Base-by-base conservation (phyloP, 2,888 invertebrate species). In the Electrophaes corylata region DNA sequence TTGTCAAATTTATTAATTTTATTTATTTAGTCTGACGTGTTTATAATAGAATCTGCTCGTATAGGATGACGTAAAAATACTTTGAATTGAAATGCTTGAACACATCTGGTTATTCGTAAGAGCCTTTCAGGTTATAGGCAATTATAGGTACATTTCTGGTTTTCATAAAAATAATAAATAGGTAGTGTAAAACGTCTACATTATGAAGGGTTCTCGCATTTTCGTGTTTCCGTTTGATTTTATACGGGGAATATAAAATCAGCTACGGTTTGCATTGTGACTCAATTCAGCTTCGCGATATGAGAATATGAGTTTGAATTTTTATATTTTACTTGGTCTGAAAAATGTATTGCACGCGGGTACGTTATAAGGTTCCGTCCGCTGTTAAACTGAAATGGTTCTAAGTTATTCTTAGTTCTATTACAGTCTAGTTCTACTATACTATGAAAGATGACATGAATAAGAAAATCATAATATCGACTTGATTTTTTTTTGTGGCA, bases 181-280 rank as follows among this genome's bases (percentile, higher is more conserved):
- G 14, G 35, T 6, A 35, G 14, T 51, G 47, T 43, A 51, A 35
- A 43, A 20, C 10, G 6, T 35, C 2, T 35, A 35, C 16, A 4
- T 43, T 52, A 37, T 45, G 40, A 40, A 33, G 23, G 44, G 33
- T 46, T 41, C 8, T 29, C 55, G n/a, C 43, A 44, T 52, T 48
- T 60, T 45, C 50, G 16, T 56, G 48, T 40, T 53, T 57, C 48
- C 33, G 20, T 57, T 49, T 52, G 49, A 60, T 48, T 49, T 45
- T 41, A 53, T 43, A 20, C 48, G 19, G 12, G 10, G 48, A 29
- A 55, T 48, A 48, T 48, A 23, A 55, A 55, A 55, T 44, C 37
- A 43, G 43, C 48, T 3, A 14, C 19, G 48, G 31, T 43, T 48
- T 55, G 47, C 33, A 55, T 55, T 55, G 35, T 43, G 26, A 43